Conservation (phyloP, 2,113 vertebrate species). For the Tyrannus savana region DNA sequence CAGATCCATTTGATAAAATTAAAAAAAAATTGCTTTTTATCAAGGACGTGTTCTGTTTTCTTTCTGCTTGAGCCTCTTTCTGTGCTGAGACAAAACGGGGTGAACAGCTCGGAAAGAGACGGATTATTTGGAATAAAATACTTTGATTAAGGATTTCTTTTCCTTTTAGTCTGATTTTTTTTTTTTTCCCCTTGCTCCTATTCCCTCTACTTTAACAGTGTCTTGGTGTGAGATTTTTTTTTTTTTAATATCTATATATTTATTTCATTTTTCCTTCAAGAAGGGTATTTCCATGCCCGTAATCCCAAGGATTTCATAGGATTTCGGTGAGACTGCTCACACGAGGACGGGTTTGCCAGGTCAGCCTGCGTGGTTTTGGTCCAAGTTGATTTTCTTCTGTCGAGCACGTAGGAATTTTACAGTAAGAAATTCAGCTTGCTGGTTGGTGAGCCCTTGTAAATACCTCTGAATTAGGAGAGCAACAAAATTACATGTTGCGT, state of each 20-base stretch:
- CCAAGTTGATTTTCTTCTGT: not conserved
- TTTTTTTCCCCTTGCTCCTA: not conserved
- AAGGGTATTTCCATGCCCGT: not conserved
- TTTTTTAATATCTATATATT: not conserved
- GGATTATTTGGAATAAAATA: not conserved
- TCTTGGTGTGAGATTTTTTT: not conserved
- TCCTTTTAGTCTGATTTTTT: not conserved
- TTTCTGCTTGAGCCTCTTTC: not conserved
- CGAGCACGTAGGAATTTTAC: not conserved
- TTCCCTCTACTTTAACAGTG: not conserved
- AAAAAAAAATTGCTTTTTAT: conserved; percentile 78
- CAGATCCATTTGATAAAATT: conserved; percentile 87
- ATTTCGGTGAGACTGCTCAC: not conserved
- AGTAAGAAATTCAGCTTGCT: not conserved
- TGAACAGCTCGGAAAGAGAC: not conserved
- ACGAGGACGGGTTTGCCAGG: not conserved
- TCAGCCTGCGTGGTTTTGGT: not conserved
- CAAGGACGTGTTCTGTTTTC: conserved; percentile 5
- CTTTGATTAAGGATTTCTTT: not conserved
- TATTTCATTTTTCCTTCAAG: not conserved
- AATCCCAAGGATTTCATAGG: conserved; percentile 4
- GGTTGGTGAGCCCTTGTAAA: not conserved
- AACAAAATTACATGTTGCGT: not conserved
- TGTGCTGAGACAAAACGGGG: not conserved
- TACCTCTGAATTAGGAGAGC: not conserved